phyloP scores from a whole-genome alignment of 2,888 invertebrate genomes.

The Ormyrus labotus region DNA sequence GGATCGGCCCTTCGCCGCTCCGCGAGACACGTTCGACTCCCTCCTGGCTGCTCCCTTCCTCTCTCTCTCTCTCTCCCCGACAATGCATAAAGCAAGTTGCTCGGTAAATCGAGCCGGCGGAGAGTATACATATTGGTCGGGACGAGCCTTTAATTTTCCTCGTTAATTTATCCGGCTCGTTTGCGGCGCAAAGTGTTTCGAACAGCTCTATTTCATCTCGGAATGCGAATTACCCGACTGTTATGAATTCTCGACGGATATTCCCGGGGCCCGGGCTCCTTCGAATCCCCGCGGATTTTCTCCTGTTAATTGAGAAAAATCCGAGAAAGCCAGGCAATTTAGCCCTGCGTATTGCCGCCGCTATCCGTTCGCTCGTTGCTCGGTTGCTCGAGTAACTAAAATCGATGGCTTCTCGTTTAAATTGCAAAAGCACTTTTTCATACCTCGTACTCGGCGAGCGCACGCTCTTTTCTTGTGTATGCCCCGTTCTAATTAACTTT shows the following conservation, averaged over 20 bases:
- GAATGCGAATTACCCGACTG: slow-evolving; percentile 23
- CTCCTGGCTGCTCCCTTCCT: slow-evolving; percentile 15
- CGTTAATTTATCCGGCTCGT: slow-evolving; percentile 52
- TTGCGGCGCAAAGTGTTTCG: slow-evolving; percentile 35
- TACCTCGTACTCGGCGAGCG: too few species aligned
- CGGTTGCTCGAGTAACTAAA: too few species aligned
- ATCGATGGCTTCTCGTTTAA: too few species aligned
- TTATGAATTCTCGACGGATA: slow-evolving; percentile 17
- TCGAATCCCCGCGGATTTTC: neutral
- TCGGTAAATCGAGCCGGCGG: slow-evolving; percentile 32
- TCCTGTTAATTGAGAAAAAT: slow-evolving; percentile 12
- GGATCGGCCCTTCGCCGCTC: slow-evolving; percentile 28
- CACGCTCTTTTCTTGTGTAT: too few species aligned
- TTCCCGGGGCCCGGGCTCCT: neutral
- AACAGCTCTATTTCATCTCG: slow-evolving; percentile 33
- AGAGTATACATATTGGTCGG: slow-evolving; percentile 21
- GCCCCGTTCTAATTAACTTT: too few species aligned
- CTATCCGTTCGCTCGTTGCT: too few species aligned
- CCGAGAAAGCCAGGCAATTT: neutral
- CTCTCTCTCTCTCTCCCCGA: slow-evolving; percentile 36
- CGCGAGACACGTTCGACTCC: neutral
- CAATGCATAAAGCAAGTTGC: slow-evolving; percentile 39
- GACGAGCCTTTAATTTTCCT: slow-evolving; percentile 38
- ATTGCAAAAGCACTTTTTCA: too few species aligned
- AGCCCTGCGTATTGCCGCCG: too few species aligned